Conservation (phyloP, 2,797 vertebrate species). For the Brachyalestes nurse region DNA sequence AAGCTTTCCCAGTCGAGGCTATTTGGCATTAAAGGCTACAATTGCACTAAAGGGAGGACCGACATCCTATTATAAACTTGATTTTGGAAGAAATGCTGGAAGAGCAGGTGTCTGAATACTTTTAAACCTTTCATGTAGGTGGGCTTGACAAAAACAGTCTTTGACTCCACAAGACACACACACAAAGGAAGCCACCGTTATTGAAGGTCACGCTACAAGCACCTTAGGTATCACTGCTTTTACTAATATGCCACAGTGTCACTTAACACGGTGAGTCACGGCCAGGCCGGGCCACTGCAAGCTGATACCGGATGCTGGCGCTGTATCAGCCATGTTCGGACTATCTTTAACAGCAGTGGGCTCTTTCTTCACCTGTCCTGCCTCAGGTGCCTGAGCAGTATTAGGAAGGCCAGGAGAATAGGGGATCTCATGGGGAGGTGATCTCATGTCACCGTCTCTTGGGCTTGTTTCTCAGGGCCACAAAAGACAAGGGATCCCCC, state of each 20-base stretch:
- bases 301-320: slow-evolving; percentile 51
- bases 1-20: background rate
- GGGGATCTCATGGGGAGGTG: slow-evolving; percentile 23
- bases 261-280: background rate
- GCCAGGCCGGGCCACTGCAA: slow-evolving; percentile 19
- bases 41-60: background rate
- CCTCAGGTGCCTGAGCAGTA: slow-evolving; percentile 17
- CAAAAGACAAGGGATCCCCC: slow-evolving; percentile 58
- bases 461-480: slow-evolving; percentile 58
- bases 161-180: slow-evolving; percentile 7
- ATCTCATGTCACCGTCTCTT: slow-evolving; percentile 64
- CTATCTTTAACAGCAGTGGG: background rate
- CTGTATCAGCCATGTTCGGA: slow-evolving; percentile 42
- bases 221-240: slow-evolving; percentile 25
- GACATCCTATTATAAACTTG: background rate
- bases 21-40: background rate
- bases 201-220: slow-evolving; percentile 9
- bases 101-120: background rate
- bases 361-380: slow-evolving; percentile 15
- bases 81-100: background rate
- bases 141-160: slow-evolving; percentile 14
- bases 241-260: slow-evolving; percentile 28
- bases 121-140: background rate
- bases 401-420: slow-evolving; percentile 21
- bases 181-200: background rate